Evolutionary conservation across 2,888 invertebrate species (phyloP), one percentile per base, ranked within the genome.

Genomic region (Gastracanthus pulcherrimus): DNA sequence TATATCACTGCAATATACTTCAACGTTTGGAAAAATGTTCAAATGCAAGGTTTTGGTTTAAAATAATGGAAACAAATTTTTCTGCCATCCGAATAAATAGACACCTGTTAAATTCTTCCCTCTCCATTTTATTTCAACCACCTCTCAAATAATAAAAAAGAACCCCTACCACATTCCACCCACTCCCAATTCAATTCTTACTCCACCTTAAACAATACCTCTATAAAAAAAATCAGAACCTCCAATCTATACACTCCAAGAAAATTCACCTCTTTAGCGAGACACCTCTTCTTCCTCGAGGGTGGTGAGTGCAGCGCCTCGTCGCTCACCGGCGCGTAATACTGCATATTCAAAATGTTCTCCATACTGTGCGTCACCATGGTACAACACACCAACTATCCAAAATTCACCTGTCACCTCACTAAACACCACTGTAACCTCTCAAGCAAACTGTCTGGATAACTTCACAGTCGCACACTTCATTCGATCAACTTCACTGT

Each of bases 301-400:
- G 88, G 85, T 38, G 88, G 86, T 69, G 90, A 89, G 64, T 89
- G 87, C 76, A 86, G 84, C 45, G 85, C 87, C 45, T 87, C 85
- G 79, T 88, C 86, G 80, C 84, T 87, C 38, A 86, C 84, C 36
- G 90, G 84, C 55, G 86, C 84, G 78, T 90, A 91, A 86, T 90
- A 89, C 84, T 89, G 90, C 91, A 90, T 90, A 82, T 88, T 90
- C 84, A 91, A 86, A 85, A 91, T 91, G 82, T 91, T 91, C 80
- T 91, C 90, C 89, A 91, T 90, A 78, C 91, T 91, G 82, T 91
- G 91, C 66, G 91, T 91, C 75, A 91, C 90, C 91, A 91, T 91
- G 13, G 76, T 79, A 51, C 2, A 23, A 19, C 9, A 3, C 45
- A 29, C 16, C n/a, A 13, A 34, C 16, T 5, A 34, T 38, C 26